These are phyloP conservation scores for Rhea pennata DNA, from an alignment of 2,113 vertebrate species.

Conservation along the genomic window DNA sequence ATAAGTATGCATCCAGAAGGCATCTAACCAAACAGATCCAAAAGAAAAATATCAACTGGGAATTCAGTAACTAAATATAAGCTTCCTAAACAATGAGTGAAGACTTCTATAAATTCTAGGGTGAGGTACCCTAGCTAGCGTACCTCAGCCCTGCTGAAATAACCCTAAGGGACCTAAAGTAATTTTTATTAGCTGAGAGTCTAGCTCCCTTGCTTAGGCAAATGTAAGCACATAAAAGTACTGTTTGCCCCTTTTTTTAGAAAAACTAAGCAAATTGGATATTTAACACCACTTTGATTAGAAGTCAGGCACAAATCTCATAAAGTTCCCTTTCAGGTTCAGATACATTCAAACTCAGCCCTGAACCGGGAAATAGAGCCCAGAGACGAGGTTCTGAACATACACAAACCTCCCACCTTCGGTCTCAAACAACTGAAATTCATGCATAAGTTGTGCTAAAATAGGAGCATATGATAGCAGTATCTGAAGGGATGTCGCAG, in stretches of 20 bases:
- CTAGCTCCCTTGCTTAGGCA: background rate
- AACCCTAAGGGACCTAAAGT: background rate
- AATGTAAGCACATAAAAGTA: background rate
- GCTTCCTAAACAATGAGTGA: background rate
- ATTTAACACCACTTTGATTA: background rate
- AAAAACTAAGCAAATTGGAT: fast-evolving
- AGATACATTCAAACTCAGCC: background rate
- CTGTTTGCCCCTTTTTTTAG: background rate
- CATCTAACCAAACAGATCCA: background rate
- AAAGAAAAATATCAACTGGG: background rate
- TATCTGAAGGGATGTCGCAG: background rate
- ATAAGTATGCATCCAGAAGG: background rate
- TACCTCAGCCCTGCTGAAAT: background rate
- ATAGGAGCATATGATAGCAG: background rate
- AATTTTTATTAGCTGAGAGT: background rate
- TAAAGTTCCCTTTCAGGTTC: background rate
- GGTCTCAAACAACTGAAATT: background rate
- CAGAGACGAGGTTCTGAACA: background rate
- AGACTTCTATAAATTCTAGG: background rate
- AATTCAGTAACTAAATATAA: background rate
- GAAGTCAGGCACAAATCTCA: background rate
- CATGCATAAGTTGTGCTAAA: background rate
- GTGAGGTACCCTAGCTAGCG: background rate
- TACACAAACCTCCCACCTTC: background rate
- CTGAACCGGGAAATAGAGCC: background rate